Conservation (phyloP, 2,888 invertebrate species). For the Phoenoteleia sp. region DNA sequence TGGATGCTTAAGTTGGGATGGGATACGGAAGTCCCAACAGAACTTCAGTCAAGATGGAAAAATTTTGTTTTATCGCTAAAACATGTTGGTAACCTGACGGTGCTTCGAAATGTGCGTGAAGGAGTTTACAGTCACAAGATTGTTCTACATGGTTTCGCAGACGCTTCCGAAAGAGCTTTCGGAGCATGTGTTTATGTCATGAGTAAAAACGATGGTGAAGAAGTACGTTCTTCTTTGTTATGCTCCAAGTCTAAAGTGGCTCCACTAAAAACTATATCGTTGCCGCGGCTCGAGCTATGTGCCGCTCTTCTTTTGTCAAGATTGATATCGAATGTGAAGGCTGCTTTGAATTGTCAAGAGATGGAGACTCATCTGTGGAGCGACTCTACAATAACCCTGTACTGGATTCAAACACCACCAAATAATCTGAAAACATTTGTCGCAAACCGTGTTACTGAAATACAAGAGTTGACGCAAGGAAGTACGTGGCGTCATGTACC, state of each 20-base stretch:
- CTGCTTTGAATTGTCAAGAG: background rate
- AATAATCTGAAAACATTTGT: conserved; percentile 18
- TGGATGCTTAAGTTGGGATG: conserved; percentile 30
- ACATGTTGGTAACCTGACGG: conserved; percentile 17
- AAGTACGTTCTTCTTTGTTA: background rate
- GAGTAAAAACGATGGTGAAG: background rate
- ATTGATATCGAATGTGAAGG: conserved; percentile 1
- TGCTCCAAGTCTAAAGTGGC: conserved; percentile 68
- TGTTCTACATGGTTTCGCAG: background rate
- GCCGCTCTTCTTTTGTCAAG: conserved; percentile 29
- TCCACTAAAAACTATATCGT: conserved; percentile 15
- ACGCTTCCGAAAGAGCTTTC: background rate
- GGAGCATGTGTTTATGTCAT: conserved; percentile 74
- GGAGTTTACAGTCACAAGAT: background rate
- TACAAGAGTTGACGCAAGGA: background rate
- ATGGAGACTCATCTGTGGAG: conserved; percentile 29
- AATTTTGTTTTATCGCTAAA: conserved; percentile 2
- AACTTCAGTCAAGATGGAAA: background rate
- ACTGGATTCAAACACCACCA: conserved; percentile 36
- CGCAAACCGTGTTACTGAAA: conserved; percentile 4
- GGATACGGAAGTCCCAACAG: conserved; percentile 12
- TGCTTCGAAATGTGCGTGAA: background rate
- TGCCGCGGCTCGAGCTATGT: conserved; percentile 38
- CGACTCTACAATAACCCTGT: conserved; percentile 43
- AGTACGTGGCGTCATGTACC: background rate